Evolutionary conservation across 1,140 invertebrate species (phyloP).

Genomic region (Drosophila kohkoa): DNA sequence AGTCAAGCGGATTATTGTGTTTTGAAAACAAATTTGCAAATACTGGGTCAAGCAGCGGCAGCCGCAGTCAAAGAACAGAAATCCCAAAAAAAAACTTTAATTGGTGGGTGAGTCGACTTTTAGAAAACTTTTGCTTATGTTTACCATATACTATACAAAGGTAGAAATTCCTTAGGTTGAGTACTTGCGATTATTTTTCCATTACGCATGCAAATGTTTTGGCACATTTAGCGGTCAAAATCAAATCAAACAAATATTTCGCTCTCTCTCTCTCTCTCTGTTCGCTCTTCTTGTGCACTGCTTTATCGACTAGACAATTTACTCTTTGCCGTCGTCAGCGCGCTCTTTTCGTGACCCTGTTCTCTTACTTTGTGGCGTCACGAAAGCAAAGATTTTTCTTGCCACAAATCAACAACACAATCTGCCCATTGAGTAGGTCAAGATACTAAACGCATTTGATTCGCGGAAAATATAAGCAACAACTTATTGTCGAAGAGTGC

Average conservation of each 20-base stretch:
- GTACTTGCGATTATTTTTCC: constrained; percentile 6
- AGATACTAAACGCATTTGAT: constrained; percentile 69
- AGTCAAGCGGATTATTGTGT: constrained; percentile 48
- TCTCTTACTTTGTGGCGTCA: constrained; percentile 18
- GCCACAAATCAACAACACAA: constrained; percentile 62
- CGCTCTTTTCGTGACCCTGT: constrained; percentile 32
- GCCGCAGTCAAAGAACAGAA: background rate
- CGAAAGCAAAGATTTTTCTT: constrained; percentile 41
- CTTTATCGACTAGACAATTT: constrained; percentile 49
- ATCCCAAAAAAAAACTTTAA: constrained; percentile 28
- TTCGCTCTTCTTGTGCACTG: constrained; percentile 33
- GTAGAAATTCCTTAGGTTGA: background rate
- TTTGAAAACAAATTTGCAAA: constrained; percentile 42
- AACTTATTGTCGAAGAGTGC: constrained; percentile 38
- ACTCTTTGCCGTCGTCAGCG: constrained; percentile 29
- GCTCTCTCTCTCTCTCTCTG: constrained; percentile 3
- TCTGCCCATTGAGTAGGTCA: constrained; percentile 70
- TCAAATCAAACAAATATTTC: constrained; percentile 21
- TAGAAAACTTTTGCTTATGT: constrained; percentile 7
- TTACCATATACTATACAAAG: constrained; percentile 3
- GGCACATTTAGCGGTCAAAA: constrained; percentile 4
- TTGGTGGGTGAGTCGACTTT: constrained; percentile 5
- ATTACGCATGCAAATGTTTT: constrained; percentile 13
- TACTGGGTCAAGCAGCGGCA: constrained; percentile 34
- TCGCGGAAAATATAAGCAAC: constrained; percentile 49